phyloP scores from a whole-genome alignment of 2,888 invertebrate species.

The Gymnocheta viridis region DNA sequence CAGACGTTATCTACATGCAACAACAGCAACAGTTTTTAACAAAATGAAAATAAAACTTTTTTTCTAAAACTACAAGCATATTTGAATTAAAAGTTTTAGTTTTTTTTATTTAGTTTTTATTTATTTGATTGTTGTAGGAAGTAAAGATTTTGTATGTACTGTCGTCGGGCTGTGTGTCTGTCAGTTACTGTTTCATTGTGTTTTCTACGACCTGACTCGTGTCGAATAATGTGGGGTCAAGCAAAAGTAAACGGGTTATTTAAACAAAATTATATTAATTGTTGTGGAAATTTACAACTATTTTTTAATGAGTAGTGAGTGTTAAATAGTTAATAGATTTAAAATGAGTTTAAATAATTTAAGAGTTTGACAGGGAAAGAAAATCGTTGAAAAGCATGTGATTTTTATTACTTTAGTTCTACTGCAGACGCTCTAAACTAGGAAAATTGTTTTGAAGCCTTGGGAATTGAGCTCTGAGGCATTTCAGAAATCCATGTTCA shows the following conservation, averaged over 20 bases:
- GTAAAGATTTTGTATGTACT: conserved; percentile 15
- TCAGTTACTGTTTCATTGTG: conserved; percentile 41
- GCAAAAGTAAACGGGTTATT: conserved; percentile 6
- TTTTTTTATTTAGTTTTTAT: neutral
- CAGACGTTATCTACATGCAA: conserved; percentile 12
- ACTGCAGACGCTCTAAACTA: no score
- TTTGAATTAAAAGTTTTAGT: neutral
- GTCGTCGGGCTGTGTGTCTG: neutral
- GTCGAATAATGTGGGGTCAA: conserved; percentile 30
- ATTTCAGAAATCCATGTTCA: no score
- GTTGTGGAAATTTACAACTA: neutral
- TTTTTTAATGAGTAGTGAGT: no score
- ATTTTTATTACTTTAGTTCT: no score
- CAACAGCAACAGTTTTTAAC: neutral
- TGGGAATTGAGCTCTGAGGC: no score
- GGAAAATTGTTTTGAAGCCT: no score
- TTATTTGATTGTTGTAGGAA: conserved; percentile 26
- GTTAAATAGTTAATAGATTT: no score
- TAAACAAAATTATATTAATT: neutral
- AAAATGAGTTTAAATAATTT: no score
- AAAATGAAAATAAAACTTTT: conserved; percentile 10
- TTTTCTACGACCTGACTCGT: conserved; percentile 34
- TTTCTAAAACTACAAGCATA: neutral
- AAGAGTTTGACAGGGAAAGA: no score
- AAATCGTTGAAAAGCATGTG: no score